Evolutionary conservation across 2,797 vertebrate genomes (phyloP).

Genomic region (Leuciscus waleckii): DNA sequence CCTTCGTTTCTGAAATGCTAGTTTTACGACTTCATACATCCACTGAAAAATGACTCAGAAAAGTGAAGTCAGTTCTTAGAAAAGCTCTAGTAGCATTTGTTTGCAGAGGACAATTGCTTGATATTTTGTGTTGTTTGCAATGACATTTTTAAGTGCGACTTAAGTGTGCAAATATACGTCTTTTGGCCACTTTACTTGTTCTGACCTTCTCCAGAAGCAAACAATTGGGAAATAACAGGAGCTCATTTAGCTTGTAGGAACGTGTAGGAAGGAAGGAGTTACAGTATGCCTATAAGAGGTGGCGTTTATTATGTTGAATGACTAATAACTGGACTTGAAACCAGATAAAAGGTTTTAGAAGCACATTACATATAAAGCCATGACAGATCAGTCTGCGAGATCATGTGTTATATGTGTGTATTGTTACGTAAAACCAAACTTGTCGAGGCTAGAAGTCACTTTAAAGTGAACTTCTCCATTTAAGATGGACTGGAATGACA

Average conservation of each 20-base stretch:
- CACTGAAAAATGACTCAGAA: background rate
- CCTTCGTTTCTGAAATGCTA: background rate
- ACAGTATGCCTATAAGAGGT: background rate
- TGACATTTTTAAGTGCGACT: background rate
- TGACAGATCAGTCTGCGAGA: background rate
- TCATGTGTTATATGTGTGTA: constrained; percentile 10
- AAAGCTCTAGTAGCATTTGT: background rate
- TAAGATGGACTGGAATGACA: background rate
- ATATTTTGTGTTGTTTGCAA: background rate
- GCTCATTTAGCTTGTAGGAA: background rate
- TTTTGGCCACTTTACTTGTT: background rate
- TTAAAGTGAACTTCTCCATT: background rate
- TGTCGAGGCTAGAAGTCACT: constrained; percentile 6
- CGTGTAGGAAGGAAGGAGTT: background rate
- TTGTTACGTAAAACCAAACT: constrained; percentile 4
- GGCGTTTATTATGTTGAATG: constrained; percentile 10
- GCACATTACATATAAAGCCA: constrained; percentile 9
- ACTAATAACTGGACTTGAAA: constrained; percentile 11
- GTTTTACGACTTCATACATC: background rate
- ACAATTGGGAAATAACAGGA: background rate
- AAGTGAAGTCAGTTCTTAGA: background rate
- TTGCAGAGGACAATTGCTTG: background rate
- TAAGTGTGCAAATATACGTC: background rate
- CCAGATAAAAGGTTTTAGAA: no score
- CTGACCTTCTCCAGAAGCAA: background rate